Evolutionary conservation across 1,140 invertebrate genomes (phyloP), one percentile per base, ranked within the genome.

Genomic region (Drosophila elegans): DNA sequence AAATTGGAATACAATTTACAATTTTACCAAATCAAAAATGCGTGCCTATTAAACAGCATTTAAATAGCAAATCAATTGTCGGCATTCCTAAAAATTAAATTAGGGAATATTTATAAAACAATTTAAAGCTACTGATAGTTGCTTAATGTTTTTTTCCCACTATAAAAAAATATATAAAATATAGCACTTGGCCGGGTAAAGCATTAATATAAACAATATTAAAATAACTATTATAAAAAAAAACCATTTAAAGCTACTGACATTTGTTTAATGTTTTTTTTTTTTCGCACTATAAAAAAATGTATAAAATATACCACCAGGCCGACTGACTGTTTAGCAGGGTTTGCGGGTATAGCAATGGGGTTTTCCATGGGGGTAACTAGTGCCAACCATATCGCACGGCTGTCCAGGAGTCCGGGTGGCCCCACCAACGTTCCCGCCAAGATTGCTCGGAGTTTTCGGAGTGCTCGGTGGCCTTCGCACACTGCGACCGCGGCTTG

Each of bases 311-410:
- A 21, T 51, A 5, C n/a, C 49, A 16, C 49, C 49, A 51, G 13
- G 32, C 49, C 21, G 32, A 36, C 16, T 11, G 2, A 16, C n/a
- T n/a, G 21, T 36, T 13, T 52, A 71, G 29, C 48, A 73, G 10
- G 55, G 56, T 7, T 49, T 59, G 12, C 42, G 42, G 5, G 7
- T 71, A 9, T 9, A 36, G 51, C 42, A 42, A 2, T 16, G 55
- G 0, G 60, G 29, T 16, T 49, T 48, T 3, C 67, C 67, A 13
- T 71, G 38, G 1, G 51, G 51, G 41, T 54, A 63, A 9, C 12
- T 69, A 7, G 57, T 53, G 49, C n/a, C 46, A 11, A 54, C 11
- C 49, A 46, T 62, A 9, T 39, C 11, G 11, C 57, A 69, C 0
- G 66, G 59, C 1, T 45, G 41, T 25, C 27, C 41, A 0, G 48